These are phyloP conservation scores for Empis stercorea DNA, from an alignment of 2,888 invertebrate species.

Conservation along the genomic window DNA sequence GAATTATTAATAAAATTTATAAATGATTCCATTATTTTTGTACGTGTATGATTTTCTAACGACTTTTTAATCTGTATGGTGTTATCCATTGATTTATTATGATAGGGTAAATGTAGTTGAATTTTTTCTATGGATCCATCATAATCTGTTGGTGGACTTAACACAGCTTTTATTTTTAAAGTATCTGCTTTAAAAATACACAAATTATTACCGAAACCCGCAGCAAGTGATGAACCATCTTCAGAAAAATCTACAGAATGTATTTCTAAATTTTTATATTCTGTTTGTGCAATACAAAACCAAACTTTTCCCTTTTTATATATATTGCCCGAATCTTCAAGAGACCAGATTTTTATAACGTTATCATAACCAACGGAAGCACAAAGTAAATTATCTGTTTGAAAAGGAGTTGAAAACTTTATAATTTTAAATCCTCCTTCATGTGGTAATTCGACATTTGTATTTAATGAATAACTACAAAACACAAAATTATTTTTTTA, in stretches of 20 bases:
- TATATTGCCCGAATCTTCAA: constrained; percentile 43
- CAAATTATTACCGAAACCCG: constrained; percentile 50
- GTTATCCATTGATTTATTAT: too few species aligned
- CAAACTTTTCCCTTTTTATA: constrained; percentile 45
- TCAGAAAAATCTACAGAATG: constrained; percentile 50
- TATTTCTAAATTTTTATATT: constrained; percentile 46
- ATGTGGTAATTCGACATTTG: constrained; percentile 60
- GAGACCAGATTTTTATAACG: constrained; percentile 57
- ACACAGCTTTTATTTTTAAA: constrained; percentile 43
- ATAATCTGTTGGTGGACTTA: constrained; percentile 29
- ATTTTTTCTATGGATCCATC: constrained; percentile 29
- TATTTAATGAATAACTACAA: constrained; percentile 41
- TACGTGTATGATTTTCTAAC: constrained; percentile 18
- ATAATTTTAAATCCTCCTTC: constrained; percentile 45
- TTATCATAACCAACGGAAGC: constrained; percentile 55
- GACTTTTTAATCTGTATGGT: too few species aligned
- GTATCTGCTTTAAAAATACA: constrained; percentile 56
- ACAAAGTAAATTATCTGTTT: constrained; percentile 38
- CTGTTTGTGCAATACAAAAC: constrained; percentile 50
- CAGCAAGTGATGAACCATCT: constrained; percentile 64
- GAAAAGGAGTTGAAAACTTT: constrained; percentile 44
- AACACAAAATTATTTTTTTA: too few species aligned
- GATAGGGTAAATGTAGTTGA: constrained; percentile 15
- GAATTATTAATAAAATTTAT: constrained; percentile 23
- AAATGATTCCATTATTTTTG: constrained; percentile 22